phyloP scores from a whole-genome alignment of 1,140 invertebrate genomes.

The Platorchestia sp. region DNA sequence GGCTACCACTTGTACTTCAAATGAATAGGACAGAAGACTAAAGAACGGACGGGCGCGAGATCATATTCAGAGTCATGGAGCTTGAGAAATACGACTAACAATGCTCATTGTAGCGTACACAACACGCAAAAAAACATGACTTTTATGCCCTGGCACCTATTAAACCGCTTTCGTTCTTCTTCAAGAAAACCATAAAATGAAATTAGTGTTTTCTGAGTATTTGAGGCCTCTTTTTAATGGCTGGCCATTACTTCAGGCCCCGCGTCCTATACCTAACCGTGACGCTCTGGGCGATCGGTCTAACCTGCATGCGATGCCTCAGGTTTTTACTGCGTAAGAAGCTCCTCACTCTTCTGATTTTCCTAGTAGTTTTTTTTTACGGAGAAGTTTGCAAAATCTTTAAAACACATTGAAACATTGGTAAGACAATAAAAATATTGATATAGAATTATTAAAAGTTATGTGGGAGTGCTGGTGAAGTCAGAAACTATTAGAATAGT shows the following conservation, averaged over 20 bases:
- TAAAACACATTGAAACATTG: neutral
- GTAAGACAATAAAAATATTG: neutral
- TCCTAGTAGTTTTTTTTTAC: neutral
- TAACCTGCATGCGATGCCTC: neutral
- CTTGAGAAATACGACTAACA: neutral
- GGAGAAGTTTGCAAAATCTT: neutral
- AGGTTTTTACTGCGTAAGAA: neutral
- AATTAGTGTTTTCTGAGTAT: conserved; percentile 49
- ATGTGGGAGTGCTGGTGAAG: neutral
- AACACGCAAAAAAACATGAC: neutral
- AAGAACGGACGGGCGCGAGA: neutral
- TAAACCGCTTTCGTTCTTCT: neutral
- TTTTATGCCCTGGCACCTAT: conserved; percentile 27
- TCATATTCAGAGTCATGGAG: neutral
- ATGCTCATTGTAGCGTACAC: neutral
- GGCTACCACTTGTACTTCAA: neutral
- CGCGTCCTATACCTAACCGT: neutral
- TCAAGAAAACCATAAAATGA: conserved; percentile 46
- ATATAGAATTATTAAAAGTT: neutral
- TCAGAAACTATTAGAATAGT: too few species aligned
- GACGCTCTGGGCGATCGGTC: neutral
- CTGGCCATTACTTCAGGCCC: neutral
- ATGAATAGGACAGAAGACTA: neutral
- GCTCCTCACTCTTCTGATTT: neutral
- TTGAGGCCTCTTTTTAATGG: conserved; percentile 10